A percentile compares a stretch with the other conserved stretches of the same genome.
Conservation (phyloP, 2,113 vertebrate genomes). For the Oncorhynchus nerka region DNA sequence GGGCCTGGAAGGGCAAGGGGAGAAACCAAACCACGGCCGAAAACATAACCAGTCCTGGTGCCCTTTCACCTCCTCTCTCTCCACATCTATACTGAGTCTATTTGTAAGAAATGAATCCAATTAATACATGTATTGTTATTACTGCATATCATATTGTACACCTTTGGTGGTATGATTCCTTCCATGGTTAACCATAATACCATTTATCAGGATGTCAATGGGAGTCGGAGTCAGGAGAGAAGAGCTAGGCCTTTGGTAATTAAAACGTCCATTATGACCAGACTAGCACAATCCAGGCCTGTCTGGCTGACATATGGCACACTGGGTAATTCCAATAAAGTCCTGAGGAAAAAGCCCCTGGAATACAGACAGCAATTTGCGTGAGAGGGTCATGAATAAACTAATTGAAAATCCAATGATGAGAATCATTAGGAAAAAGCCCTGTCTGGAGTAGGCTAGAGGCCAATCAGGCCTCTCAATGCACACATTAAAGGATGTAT, state of each 20-base stretch:
- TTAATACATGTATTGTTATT: too few species aligned
- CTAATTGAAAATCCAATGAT: conserved; percentile 35
- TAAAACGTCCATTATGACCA: conserved; percentile 41
- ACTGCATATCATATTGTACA: too few species aligned
- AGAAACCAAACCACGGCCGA: too few species aligned
- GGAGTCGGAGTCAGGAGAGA: background rate
- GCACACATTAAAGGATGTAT: conserved; percentile 16
- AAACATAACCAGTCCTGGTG: too few species aligned
- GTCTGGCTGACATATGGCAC: conserved; percentile 63
- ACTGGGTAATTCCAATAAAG: conserved; percentile 58
- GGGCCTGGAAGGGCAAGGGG: too few species aligned
- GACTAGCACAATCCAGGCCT: conserved; percentile 37
- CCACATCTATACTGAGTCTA: too few species aligned
- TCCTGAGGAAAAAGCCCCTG: conserved; percentile 44
- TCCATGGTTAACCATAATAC: too few species aligned
- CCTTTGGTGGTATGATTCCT: too few species aligned
- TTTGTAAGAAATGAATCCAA: too few species aligned
- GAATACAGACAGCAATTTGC: conserved; percentile 44
- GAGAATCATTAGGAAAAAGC: conserved; percentile 27
- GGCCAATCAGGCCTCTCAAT: background rate
- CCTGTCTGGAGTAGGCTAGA: background rate
- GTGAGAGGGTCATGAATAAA: conserved; percentile 43
- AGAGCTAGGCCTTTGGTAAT: conserved; percentile 34
- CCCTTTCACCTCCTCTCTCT: too few species aligned
- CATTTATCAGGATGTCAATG: too few species aligned